These are phyloP conservation scores for Benitochromis conjunctus DNA, from an alignment of 2,113 vertebrate genomes.

Conservation along the genomic window DNA sequence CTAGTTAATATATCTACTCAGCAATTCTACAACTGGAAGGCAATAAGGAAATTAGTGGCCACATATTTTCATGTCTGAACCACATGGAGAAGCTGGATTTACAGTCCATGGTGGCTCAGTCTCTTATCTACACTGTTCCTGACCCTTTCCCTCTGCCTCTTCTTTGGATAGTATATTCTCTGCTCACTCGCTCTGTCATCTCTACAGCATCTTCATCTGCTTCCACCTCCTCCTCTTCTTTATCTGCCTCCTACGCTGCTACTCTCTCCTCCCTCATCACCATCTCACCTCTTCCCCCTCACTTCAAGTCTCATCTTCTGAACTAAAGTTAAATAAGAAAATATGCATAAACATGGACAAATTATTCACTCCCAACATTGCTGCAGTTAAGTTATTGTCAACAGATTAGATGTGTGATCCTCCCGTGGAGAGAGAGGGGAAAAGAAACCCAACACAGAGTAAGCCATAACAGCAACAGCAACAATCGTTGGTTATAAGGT, in stretches of 20 bases:
- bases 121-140: background rate
- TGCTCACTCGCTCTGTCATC: background rate
- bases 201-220: background rate
- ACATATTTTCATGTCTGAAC: background rate
- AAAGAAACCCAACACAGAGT: background rate
- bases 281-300: background rate
- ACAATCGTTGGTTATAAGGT: background rate
- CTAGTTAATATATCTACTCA: background rate
- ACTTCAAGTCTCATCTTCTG: background rate
- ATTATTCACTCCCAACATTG: background rate
- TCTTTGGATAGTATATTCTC: background rate
- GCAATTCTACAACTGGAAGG: background rate
- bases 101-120: background rate
- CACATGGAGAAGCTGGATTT: background rate
- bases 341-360: background rate
- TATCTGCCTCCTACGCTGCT: background rate
- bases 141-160: background rate
- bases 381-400: background rate
- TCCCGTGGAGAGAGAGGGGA: rapidly evolving
- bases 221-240: background rate
- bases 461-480: background rate
- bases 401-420: background rate
- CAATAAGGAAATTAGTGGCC: background rate
- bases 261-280: background rate
- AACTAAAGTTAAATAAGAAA: background rate